Conservation (phyloP, 2,113 vertebrate species). For the Pandion haliaetus region DNA sequence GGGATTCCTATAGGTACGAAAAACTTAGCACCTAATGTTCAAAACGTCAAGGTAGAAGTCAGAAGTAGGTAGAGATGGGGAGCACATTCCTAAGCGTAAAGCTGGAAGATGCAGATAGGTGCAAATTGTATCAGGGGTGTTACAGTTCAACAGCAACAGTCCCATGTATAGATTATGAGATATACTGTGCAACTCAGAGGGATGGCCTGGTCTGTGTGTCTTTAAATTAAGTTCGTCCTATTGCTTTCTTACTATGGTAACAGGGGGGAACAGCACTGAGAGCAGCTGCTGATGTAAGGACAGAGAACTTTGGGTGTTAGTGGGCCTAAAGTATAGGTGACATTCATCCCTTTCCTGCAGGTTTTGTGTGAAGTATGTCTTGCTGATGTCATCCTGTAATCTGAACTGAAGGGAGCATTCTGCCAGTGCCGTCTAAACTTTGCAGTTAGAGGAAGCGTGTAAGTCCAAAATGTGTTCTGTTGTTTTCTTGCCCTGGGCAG, state of each 20-base stretch:
- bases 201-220: not conserved
- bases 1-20: not conserved
- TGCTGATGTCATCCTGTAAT: not conserved
- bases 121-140: not conserved
- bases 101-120: not conserved
- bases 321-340: not conserved
- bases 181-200: not conserved
- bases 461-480: not conserved
- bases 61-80: not conserved
- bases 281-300: not conserved
- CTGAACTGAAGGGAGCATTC: not conserved
- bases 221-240: not conserved
- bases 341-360: not conserved
- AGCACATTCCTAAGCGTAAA: not conserved
- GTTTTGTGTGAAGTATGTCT: not conserved
- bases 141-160: not conserved
- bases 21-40: not conserved
- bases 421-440: not conserved
- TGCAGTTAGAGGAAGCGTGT: rapidly evolving
- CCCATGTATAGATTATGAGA: not conserved
- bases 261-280: not conserved
- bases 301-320: not conserved
- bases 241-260: not conserved
- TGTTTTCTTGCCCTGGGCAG: not conserved
- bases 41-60: not conserved